phyloP scores from a whole-genome alignment of 2,888 invertebrate genomes.

The Netelia inedita region DNA sequence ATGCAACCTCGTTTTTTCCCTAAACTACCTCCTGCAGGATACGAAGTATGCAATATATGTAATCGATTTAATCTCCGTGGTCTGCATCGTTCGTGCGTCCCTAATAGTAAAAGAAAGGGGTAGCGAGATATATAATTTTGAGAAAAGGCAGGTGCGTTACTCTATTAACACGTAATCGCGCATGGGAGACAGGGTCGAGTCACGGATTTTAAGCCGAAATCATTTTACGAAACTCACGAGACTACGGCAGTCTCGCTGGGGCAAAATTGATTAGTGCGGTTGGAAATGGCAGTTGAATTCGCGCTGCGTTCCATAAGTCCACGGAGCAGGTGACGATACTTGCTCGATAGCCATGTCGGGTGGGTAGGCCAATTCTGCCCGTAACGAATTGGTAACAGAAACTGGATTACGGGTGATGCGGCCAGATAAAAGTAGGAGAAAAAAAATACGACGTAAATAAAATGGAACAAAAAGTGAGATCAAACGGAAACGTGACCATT shows the following conservation, averaged over 20 bases:
- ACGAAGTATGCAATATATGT: too few relatives aligned
- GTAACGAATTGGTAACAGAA: constrained; percentile 74
- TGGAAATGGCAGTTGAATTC: constrained; percentile 59
- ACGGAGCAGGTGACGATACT: constrained; percentile 70
- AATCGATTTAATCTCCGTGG: neutral
- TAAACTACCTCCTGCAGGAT: too few relatives aligned
- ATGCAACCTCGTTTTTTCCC: too few relatives aligned
- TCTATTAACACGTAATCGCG: constrained; percentile 26
- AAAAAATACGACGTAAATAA: constrained; percentile 16
- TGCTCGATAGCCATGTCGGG: constrained; percentile 69
- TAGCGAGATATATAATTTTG: neutral
- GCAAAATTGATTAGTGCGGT: constrained; percentile 33
- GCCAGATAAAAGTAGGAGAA: constrained; percentile 21
- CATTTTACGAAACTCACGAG: constrained; percentile 19
- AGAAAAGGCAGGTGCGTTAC: constrained; percentile 25
- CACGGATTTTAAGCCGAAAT: constrained; percentile 43
- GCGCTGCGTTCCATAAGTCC: constrained; percentile 39
- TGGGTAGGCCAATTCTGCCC: constrained; percentile 55
- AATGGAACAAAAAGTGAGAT: constrained; percentile 62
- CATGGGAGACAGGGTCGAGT: neutral
- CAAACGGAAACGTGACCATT: constrained; percentile 74
- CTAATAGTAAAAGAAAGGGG: neutral
- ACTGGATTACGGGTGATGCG: constrained; percentile 69
- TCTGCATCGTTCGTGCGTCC: neutral
- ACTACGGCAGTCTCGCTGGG: constrained; percentile 5